Evolutionary conservation across 1,140 invertebrate genomes (phyloP), one percentile per base, ranked within the genome.

Genomic region (Andrena cerasifolii): DNA sequence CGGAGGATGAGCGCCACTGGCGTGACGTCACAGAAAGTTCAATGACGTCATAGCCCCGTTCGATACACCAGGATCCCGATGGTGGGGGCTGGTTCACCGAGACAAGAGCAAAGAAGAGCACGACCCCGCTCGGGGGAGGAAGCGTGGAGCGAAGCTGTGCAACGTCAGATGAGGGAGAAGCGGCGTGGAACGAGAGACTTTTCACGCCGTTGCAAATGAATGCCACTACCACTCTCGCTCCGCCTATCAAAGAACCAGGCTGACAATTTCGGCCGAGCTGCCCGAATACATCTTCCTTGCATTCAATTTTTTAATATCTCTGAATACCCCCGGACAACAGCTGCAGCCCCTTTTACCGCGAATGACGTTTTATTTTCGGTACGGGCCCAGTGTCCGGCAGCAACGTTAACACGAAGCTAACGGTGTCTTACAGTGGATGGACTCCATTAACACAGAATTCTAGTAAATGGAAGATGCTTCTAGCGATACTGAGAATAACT

Each of bases 21-120:
- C 53, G 72, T 88, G 89, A 90, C 90, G 90, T 91, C 90, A 91
- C 83, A 66, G 80, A 83, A 82, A 83, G 79, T 88, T 89, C 84
- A 87, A 82, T 90, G 90, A 91, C 90, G 90, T 91, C 90, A 91
- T 85, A 45, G 71, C 51, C n/a, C 74, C 90, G 90, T 87, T 91
- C 90, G 89, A 91, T 91, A 90, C 88, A 87, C 80, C 72, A 73
- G 61, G 82, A 80, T 83, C 77, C 74, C 5, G 63, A 67, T 78
- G 82, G 87, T 85, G 83, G 84, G 75, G 78, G 68, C 45, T 53
- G 78, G 75, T 79, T 78, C 78, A 49, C 70, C 59, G 74, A 86
- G 82, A 75, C 28, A 70, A 75, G 81, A 77, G 62, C 40, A 68
- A 72, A 76, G 70, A 59, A 59, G 54, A 74, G 59, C 59, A 33